Base-by-base conservation (phyloP, 1,140 invertebrate genomes). In the Chymomyza costata region DNA sequence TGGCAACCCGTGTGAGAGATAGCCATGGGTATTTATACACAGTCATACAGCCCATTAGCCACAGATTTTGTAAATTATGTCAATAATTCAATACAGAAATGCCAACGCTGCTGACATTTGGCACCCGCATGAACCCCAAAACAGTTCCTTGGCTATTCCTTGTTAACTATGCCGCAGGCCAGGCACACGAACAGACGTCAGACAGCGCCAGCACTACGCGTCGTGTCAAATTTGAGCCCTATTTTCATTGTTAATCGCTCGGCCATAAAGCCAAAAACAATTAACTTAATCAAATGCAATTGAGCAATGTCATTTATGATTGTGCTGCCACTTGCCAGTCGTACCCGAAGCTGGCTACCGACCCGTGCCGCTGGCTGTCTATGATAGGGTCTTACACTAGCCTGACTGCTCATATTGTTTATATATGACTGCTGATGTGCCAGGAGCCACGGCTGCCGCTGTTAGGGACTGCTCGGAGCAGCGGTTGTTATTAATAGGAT, bases 11-110 rank as follows among this genome's bases (percentile, higher is more conserved):
- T 54, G 40, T 25, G 34, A 17, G 46, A 25, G 51, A 64, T 64
- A 64, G 56, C 50, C 41, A 64, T 60, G 48, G 60, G 55, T 64
- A 78, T 53, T 66, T 57, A 49, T 59, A 65, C 51, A 53, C 52
- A 80, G 52, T 71, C 74, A 71, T 58, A 80, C 54, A 68, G 64
- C 68, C 67, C 73, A 80, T 80, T 80, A 80, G 73, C 63, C 73
- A 80, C 73, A 80, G 73, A 80, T 80, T 80, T 80, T 80, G 73
- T 80, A 80, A 80, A 80, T 80, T 80, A 80, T 80, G 67, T 80
- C 73, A 80, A 80, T 80, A 80, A 80, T 80, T 80, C 73, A 80
- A 80, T 80, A 65, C 67, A 80, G 73, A 78, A 80, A 60, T 80
- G 73, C 59, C 48, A 55, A 66, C 66, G 49, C 51, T 53, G 73